phyloP scores from a whole-genome alignment of 2,113 vertebrate species.

The Eupsittula cactorum region DNA sequence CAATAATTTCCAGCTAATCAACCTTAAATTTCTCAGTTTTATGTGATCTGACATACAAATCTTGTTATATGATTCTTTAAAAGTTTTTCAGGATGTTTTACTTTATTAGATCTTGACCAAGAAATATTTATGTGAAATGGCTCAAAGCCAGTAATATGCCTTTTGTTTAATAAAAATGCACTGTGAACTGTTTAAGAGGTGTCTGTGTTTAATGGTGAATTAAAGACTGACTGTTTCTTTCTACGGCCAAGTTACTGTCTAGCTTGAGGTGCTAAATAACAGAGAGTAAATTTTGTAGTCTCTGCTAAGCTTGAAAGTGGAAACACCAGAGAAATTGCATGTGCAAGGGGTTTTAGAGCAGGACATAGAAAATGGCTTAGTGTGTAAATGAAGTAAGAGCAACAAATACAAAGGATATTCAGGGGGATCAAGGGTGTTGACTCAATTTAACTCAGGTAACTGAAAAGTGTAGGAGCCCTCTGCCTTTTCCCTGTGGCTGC shows the following conservation, averaged over 20 bases:
- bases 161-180: slow-evolving; percentile 73
- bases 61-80: slow-evolving; percentile 62
- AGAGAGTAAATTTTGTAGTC: slow-evolving; percentile 60
- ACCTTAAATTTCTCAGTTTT: slow-evolving; percentile 65
- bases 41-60: slow-evolving; percentile 54
- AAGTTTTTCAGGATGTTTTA: slow-evolving; percentile 65
- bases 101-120: slow-evolving; percentile 70
- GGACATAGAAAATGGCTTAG: neutral
- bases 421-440: neutral
- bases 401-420: neutral
- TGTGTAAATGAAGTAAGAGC: slow-evolving; percentile 3
- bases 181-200: slow-evolving; percentile 69
- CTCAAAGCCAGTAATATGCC: slow-evolving; percentile 66
- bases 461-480: neutral
- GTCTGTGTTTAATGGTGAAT: slow-evolving; percentile 62
- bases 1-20: slow-evolving; percentile 65
- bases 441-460: neutral
- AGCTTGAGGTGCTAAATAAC: slow-evolving; percentile 72
- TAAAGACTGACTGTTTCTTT: slow-evolving; percentile 52
- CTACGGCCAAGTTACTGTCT: slow-evolving; percentile 71
- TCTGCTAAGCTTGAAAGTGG: slow-evolving; percentile 53
- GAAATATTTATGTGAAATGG: slow-evolving; percentile 74
- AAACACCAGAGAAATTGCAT: slow-evolving; percentile 43
- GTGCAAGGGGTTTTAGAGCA: neutral
- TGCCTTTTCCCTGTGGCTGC: neutral